These are phyloP conservation scores for Sarcophilus harrisii DNA, from an alignment of 2,797 vertebrate genomes.

Conservation along the genomic window DNA sequence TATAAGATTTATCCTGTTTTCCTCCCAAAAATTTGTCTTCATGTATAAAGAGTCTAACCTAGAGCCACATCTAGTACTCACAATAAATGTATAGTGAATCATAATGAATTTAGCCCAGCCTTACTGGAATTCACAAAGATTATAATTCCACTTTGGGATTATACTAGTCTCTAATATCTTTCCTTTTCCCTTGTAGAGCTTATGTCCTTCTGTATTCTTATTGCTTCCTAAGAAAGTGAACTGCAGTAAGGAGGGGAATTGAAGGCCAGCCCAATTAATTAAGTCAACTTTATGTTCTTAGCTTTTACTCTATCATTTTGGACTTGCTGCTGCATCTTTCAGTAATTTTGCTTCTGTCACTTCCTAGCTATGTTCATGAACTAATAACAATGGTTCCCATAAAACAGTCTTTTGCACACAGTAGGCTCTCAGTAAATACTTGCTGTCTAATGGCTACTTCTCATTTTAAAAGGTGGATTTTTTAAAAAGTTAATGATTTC, in stretches of 20 bases:
- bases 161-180: not conserved
- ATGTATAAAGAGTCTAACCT: not conserved
- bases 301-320: not conserved
- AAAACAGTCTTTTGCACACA: not conserved
- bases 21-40: not conserved
- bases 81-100: not conserved
- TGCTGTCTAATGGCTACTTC: not conserved
- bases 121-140: not conserved
- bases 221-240: not conserved
- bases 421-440: conserved; percentile 23
- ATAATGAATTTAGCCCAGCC: not conserved
- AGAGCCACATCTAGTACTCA: not conserved
- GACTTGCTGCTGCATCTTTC: not conserved
- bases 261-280: not conserved
- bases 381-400: not conserved
- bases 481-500: not conserved
- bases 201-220: not conserved
- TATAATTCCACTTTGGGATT: not conserved
- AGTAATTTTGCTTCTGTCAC: not conserved
- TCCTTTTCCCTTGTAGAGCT: not conserved
- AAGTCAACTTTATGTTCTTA: not conserved
- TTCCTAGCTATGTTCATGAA: not conserved
- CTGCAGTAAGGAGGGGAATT: not conserved
- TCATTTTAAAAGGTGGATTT: not conserved
- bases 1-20: not conserved